Base-by-base conservation (phyloP, 2,797 vertebrate genomes). In the Catostomus latipinnis region DNA sequence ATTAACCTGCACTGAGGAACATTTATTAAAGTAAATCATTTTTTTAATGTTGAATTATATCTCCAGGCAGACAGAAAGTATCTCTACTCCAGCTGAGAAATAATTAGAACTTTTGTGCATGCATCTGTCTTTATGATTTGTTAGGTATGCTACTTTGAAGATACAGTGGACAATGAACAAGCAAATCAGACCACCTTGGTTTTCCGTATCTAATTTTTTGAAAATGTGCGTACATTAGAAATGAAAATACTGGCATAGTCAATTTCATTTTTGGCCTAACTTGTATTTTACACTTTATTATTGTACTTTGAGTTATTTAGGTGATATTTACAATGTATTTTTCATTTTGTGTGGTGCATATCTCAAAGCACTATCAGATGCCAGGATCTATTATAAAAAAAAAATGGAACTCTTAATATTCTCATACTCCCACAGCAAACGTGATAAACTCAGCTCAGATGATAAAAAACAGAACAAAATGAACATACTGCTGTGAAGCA, bases 401-500 rank as follows among this genome's bases (percentile, higher is more conserved):
- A 53, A 34, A 34, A 34, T 4, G 34, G 34, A 34, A 34, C 2
- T 66, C 60, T 0, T 53, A 79, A 82, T 66, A 80, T 82, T 80
- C 80, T 74, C 76, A 76, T 74, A 45, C 69, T 82, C 68, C 80
- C 76, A 69, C 58, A 57, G 67, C 80, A 82, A 76, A 79, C 62
- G 67, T 71, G 73, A 74, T 22, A 22, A 22, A 22, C 22, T 22
- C 22, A 70, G 60, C 68, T n/a, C 67, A 65, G 76, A 62, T 63
- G 80, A 73, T 74, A 34, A 54, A 46, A 83, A 82, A 81, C 85
- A 89, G 86, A 90, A 87, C 84, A 86, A 87, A 77, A 92, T 88
- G 80, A 89, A 91, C 90, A 86, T 68, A 86, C 85, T 86, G 84
- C 89, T 87, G 86, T 87, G 90, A 89, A 90, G 91, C 89, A 85